Percentiles rank a stretch among this genome's conserved stretches.
phyloP scores from a whole-genome alignment of 2,797 vertebrate genomes.

The Cetoscarus ocellatus region DNA sequence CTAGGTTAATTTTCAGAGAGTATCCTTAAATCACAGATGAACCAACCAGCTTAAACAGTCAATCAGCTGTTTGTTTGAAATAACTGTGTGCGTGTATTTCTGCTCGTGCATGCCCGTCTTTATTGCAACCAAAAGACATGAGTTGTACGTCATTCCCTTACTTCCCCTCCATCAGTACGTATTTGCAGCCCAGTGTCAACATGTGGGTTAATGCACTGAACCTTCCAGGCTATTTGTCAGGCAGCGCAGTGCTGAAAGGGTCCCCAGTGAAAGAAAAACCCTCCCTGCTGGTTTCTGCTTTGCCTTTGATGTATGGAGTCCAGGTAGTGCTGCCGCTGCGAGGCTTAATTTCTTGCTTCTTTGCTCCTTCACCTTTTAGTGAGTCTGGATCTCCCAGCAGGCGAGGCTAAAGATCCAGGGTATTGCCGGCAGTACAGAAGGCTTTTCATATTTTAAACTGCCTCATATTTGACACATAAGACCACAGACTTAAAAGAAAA shows the following conservation, averaged over 20 bases:
- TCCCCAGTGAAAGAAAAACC: constrained; percentile 44
- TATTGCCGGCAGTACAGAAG: constrained; percentile 10
- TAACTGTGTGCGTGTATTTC: constrained; percentile 6
- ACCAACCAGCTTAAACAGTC: constrained; percentile 1
- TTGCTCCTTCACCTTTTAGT: constrained; percentile 66
- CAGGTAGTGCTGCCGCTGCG: constrained; percentile 67
- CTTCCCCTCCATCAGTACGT: constrained; percentile 16
- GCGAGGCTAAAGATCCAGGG: background rate
- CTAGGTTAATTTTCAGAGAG: constrained; percentile 5
- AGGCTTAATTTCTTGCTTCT: constrained; percentile 70
- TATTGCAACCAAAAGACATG: constrained; percentile 31
- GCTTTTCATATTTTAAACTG: constrained; percentile 30
- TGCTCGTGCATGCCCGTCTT: constrained; percentile 24
- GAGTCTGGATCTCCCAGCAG: constrained; percentile 48
- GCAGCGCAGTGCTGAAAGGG: constrained; percentile 46
- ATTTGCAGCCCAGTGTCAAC: constrained; percentile 57
- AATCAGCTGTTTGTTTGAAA: background rate
- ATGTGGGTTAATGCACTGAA: constrained; percentile 67
- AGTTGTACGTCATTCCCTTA: constrained; percentile 43
- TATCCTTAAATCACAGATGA: constrained; percentile 18
- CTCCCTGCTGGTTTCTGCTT: constrained; percentile 48
- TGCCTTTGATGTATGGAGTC: constrained; percentile 63
- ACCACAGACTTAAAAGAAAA: no score
- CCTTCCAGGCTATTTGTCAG: constrained; percentile 62
- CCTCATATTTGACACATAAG: constrained; percentile 1